A percentile compares a stretch with the other conserved stretches of the same genome.
phyloP scores from a whole-genome alignment of 2,797 vertebrate species.

The Lophius americanus region DNA sequence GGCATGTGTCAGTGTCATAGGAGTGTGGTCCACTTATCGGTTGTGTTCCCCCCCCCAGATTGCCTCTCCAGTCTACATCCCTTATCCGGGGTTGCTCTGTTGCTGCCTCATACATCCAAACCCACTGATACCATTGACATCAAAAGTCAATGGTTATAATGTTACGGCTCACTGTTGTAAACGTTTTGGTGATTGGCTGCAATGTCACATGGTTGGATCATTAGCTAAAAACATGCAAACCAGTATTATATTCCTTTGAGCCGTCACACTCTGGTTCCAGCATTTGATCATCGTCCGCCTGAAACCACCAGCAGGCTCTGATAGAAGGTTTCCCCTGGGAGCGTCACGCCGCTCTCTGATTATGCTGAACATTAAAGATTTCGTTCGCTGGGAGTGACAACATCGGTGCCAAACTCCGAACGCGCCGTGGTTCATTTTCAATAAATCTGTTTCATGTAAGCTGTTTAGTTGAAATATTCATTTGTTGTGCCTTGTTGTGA shows the following conservation, averaged over 20 bases:
- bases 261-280: slow-evolving; percentile 12
- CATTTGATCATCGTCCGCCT: slow-evolving; percentile 41
- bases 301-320: slow-evolving; percentile 30
- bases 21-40: no score
- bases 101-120: no score
- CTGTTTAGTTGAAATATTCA: slow-evolving; percentile 44
- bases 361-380: slow-evolving; percentile 37
- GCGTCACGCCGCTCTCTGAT: slow-evolving; percentile 30
- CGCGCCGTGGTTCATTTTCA: background rate
- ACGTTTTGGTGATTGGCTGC: background rate
- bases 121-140: no score
- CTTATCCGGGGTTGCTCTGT: no score
- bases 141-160: no score
- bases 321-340: slow-evolving; percentile 20
- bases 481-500: slow-evolving; percentile 29
- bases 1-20: no score
- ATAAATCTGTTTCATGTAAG: slow-evolving; percentile 38
- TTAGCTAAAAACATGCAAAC: background rate
- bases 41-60: no score
- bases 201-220: background rate
- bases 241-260: background rate
- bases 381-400: slow-evolving; percentile 18
- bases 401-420: slow-evolving; percentile 26
- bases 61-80: no score
- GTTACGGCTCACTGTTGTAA: no score